Evolutionary conservation across 2,797 vertebrate species (phyloP), one percentile per base, ranked within the genome.

Genomic region (Kryptopterus vitreolus): DNA sequence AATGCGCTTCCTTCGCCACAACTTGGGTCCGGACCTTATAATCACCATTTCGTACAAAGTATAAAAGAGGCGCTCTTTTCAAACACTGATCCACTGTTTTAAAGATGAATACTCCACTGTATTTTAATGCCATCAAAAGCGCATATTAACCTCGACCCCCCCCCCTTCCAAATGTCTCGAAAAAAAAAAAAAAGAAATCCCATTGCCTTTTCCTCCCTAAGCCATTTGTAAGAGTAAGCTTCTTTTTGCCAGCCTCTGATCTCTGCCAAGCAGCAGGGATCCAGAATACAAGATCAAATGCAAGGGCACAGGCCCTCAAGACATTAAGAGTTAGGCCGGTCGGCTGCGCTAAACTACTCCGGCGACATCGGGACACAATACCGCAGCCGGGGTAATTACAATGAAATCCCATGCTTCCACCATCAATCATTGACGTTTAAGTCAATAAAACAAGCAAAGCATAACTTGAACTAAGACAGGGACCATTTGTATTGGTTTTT

Each of bases 61-160:
- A 69, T 52, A 61, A 62, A 69, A 35, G 5, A 9, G 24, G 1
- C 16, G 11, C n/a, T 52, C 43, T 48, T 46, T 72, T 22, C 29
- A 15, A n/a, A 61, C 35, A 81, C 62, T 38, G 58, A 63, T 24
- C 22, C 24, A 50, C 22, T 22, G 22, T 68, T 78, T 43, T 48
- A 13, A 46, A 74, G 55, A 29, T 58, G 22, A 22, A 33, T 86
- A 82, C 81, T 86, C 82, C 83, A 88, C 80, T 79, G 57, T 59
- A 82, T 81, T 83, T 86, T 87, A 89, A 85, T 88, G 91, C 92
- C 91, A 90, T 89, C 89, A 91, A 86, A 88, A 87, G 90, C 90
- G 88, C 88, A 90, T 91, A 93, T 93, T 92, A 91, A 92, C 90
- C 90, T 91, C 86, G 87, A 87, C 88, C 89, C 86, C 18, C 87